Evolutionary conservation across 2,797 vertebrate genomes (phyloP), one percentile per base, ranked within the genome.

Genomic region (Cirrhinus mrigala): DNA sequence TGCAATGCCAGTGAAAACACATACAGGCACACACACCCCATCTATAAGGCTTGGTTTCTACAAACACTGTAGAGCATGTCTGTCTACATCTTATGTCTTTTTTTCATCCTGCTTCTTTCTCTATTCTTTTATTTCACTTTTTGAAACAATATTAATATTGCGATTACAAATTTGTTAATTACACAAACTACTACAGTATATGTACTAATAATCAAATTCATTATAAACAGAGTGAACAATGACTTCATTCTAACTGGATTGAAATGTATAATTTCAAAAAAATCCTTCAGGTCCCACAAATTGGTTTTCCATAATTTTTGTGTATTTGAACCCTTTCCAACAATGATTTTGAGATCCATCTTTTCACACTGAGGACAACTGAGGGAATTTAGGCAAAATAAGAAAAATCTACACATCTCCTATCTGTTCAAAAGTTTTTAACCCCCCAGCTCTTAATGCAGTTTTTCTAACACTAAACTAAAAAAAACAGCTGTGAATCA

Each of bases 1-100:
- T 84, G 87, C 87, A 94, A 93, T 93, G 94, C 92, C 94, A 95
- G 93, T 89, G 94, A 92, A 96, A 96, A 95, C 93, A 95, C 79
- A 92, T 75, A 92, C 92, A 64, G 85, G 83, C 91, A 86, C 90
- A 77, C 86, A 90, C 66, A 88, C 81, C 50, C 62, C 84, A 80
- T 66, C 62, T 78, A 78, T 78, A 77, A 77, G 74, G 83, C 48
- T 79, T 84, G 74, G 75, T 64, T 84, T 84, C 62, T 50, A 69
- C 74, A 76, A 58, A 84, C 54, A 81, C 82, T 16, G 60, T 52
- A 73, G 80, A 62, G 24, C 75, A 87, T 77, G 89, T 93, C 94
- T 84, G 60, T 79, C 73, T 80, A 83, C 75, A 78, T 69, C 71
- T 50, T 44, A 27, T 40, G n/a, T n/a, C 58, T 77, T 15, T 64